Conservation (phyloP, 2,888 invertebrate genomes). For the Calliopum simillimum region DNA sequence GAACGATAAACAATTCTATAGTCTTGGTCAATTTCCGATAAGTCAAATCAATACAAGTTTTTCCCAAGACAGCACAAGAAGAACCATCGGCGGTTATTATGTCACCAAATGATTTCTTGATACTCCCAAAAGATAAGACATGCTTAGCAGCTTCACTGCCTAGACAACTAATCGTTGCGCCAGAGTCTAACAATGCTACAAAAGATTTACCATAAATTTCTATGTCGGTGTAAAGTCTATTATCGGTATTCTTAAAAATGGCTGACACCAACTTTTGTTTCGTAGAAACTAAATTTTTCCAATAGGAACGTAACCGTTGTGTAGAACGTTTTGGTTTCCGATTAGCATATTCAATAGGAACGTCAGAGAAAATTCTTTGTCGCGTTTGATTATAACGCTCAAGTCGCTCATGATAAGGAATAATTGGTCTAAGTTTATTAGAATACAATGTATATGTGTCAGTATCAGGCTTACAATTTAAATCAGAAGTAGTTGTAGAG, state of each 20-base stretch:
- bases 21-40: too few relatives aligned
- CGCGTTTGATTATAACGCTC: too few relatives aligned
- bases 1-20: conserved; percentile 25
- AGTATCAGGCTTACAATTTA: too few relatives aligned
- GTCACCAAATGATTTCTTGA: not conserved
- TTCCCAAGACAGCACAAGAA: not conserved
- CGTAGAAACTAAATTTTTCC: too few relatives aligned
- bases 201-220: not conserved
- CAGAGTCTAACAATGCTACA: conserved; percentile 11
- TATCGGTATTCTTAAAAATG: not conserved
- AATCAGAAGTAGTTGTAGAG: too few relatives aligned
- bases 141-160: not conserved
- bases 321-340: conserved; percentile 35
- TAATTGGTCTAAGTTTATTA: conserved; percentile 5
- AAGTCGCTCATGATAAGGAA: conserved; percentile 15
- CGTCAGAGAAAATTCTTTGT: conserved; percentile 34
- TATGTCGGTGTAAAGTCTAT: not conserved
- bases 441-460: not conserved
- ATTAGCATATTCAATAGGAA: conserved; percentile 20
- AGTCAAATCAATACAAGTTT: not conserved
- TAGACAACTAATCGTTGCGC: conserved; percentile 16
- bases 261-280: not conserved
- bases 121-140: not conserved
- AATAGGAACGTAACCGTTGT: conserved; percentile 19
- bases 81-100: conserved; percentile 12